phyloP scores from a whole-genome alignment of 2,888 invertebrate species.

The Dusona sp. region DNA sequence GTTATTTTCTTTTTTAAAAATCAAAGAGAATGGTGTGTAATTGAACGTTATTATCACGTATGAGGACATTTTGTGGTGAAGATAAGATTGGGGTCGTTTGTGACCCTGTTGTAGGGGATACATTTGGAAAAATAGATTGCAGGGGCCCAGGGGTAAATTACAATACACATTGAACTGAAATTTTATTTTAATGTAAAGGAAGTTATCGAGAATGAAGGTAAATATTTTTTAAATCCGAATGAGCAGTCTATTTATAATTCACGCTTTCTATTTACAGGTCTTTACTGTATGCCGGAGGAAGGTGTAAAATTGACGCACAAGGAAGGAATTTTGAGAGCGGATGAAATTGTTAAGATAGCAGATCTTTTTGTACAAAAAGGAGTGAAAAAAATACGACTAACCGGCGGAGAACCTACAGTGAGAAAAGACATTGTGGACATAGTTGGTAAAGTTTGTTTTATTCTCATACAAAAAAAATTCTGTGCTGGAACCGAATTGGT shows the following conservation, averaged over 20 bases:
- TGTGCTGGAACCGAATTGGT: not conserved
- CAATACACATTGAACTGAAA: no score
- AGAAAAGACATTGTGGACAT: conserved; percentile 94
- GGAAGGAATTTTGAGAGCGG: conserved; percentile 90
- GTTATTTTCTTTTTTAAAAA: no score
- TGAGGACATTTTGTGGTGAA: no score
- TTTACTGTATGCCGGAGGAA: conserved; percentile 99
- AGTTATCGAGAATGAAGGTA: no score
- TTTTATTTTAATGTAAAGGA: no score
- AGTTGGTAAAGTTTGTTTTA: conserved; percentile 87
- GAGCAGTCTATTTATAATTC: not conserved
- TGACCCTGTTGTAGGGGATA: no score
- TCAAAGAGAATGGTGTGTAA: no score
- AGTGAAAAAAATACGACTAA: conserved; percentile 96
- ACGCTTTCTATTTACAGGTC: conserved; percentile 87
- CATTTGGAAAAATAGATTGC: no score
- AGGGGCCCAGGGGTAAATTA: no score
- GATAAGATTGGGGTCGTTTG: no score
- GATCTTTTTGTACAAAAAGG: conserved; percentile 95
- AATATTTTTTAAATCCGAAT: not conserved
- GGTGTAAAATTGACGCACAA: conserved; percentile 94
- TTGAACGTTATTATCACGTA: no score
- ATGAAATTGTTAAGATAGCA: conserved; percentile 93
- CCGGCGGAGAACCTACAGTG: conserved; percentile 98
- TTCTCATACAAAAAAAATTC: not conserved